Base-by-base conservation (phyloP, 2,888 invertebrate species). In the Meghimatium bilineatum region DNA sequence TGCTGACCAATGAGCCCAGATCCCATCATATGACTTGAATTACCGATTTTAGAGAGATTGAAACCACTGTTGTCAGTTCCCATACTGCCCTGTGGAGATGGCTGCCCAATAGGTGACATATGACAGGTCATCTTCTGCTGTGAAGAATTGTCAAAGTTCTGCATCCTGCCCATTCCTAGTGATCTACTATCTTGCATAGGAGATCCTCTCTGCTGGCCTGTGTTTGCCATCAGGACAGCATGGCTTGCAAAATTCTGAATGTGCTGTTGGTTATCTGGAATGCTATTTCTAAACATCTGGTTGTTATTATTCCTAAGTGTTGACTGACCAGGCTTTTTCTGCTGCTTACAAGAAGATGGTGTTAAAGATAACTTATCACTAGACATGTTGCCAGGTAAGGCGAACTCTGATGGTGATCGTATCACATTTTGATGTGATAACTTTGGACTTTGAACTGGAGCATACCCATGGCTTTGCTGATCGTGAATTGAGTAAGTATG, bases 151-250 rank as follows among this genome's bases (percentile, higher is more conserved):
- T 77, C 83, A 67, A 52, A 83, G 26, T 60, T 71, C 60, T 36
- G 36, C 77, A 77, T 36, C 63, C 78, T 56, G 5, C 60, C 29
- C 63, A 77, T 56, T 60, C 78, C 71, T 56, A 60, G 60, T 60
- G 66, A 26, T n/a, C 60, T 77, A 38, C 14, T 78, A 17, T 85
- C 85, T 72, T 83, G 85, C 81, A 85, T 83, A n/a, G 85, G 85
- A 23, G 85, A 85, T 23, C 66, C 77, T 36, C 83, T 83, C 6
- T 85, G 85, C 10, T 85, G 85, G 1, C 81, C 83, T 49, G 78
- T 83, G 52, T 83, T 83, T 10, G 38, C 66, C 81, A 83, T 71
- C n/a, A 83, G 44, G 34, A 29, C 60, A 26, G 77, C 38, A 26
- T 67, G 76, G 34, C 82, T 63, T 44, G 71, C 38, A 44, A 67